These are phyloP conservation scores for Lacanobia oleracea DNA, from an alignment of 2,888 invertebrate genomes.

Conservation along the genomic window DNA sequence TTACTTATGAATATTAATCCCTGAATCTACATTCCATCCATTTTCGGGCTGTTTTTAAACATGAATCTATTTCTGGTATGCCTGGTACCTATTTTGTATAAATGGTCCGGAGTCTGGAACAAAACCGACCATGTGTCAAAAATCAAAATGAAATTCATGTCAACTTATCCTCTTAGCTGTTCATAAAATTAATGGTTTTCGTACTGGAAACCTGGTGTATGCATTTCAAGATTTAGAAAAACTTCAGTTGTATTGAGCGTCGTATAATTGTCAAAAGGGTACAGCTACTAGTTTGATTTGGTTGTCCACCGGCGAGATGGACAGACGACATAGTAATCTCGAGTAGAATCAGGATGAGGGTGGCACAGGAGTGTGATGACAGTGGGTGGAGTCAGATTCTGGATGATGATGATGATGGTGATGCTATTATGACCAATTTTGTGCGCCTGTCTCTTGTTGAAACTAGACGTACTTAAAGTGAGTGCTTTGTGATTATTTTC, in stretches of 20 bases:
- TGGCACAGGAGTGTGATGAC: too few species aligned
- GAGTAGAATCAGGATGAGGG: not conserved
- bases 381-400: too few species aligned
- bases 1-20: conserved; percentile 58
- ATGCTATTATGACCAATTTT: not conserved
- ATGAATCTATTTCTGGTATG: not conserved
- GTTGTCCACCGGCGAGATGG: not conserved
- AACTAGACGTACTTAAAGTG: not conserved
- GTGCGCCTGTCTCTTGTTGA: not conserved
- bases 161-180: too few species aligned
- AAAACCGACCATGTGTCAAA: too few species aligned
- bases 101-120: too few species aligned
- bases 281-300: not conserved
- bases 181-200: too few species aligned
- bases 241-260: too few species aligned
- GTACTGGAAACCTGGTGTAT: too few species aligned
- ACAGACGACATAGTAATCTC: not conserved
- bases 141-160: too few species aligned
- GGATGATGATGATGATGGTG: not conserved
- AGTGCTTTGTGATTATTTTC: not conserved
- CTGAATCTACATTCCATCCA: conserved; percentile 24
- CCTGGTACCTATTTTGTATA: not conserved
- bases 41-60: conserved; percentile 5
- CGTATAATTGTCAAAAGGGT: too few species aligned
- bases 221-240: too few species aligned